phyloP scores from a whole-genome alignment of 2,113 vertebrate species.

The Oncorhynchus mykiss region DNA sequence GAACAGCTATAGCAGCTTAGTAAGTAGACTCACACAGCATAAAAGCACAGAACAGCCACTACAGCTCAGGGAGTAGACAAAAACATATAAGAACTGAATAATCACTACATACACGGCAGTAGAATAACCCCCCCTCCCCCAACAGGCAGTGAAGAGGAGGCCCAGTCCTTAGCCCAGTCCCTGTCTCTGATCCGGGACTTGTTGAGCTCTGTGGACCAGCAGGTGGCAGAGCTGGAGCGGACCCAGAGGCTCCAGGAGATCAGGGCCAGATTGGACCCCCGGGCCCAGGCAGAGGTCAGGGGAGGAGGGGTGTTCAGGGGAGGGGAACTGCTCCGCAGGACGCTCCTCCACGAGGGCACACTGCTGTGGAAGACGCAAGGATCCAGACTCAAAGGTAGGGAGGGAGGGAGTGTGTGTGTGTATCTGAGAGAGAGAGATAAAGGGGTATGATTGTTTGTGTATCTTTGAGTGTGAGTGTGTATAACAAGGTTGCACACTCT shows the following conservation, averaged over 20 bases:
- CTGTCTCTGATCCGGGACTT: constrained; percentile 82
- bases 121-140: constrained; percentile 31
- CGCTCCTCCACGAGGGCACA: constrained; percentile 83
- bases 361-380: constrained; percentile 86
- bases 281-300: constrained; percentile 73
- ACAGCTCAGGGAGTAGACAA: too few relatives aligned
- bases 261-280: constrained; percentile 80
- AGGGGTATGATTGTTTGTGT: not conserved
- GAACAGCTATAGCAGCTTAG: constrained; percentile 33
- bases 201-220: constrained; percentile 82
- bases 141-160: constrained; percentile 81
- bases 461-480: not conserved
- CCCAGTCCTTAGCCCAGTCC: constrained; percentile 62
- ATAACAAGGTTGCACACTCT: too few relatives aligned
- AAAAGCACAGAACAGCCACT: not conserved
- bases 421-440: constrained; percentile 73
- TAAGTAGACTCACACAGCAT: not conserved
- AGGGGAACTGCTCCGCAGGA: constrained; percentile 84
- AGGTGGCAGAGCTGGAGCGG: constrained; percentile 84
- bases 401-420: not conserved
- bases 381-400: constrained; percentile 83
- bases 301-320: constrained; percentile 79
- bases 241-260: constrained; percentile 86
- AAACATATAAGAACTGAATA: not conserved
- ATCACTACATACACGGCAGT: too few relatives aligned